These are phyloP conservation scores for Drosophila infuscata DNA, from an alignment of 2,888 invertebrate species.

Conservation along the genomic window DNA sequence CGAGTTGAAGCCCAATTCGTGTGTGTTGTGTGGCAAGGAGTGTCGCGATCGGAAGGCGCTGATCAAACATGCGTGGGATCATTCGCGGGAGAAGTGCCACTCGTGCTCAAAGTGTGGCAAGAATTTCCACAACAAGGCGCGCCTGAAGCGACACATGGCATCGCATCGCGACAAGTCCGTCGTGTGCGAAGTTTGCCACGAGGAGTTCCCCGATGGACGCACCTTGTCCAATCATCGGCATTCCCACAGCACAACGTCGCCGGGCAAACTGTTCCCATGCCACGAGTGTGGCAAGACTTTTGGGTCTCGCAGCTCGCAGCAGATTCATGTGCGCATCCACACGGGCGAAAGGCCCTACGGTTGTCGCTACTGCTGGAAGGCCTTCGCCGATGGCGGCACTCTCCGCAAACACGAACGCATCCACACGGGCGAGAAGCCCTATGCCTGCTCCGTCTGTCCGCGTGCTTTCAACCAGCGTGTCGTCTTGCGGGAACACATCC, in stretches of 20 bases:
- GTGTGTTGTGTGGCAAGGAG: conserved; percentile 88
- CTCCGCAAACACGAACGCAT: conserved; percentile 93
- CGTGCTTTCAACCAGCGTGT: conserved; percentile 95
- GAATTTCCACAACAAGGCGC: conserved; percentile 90
- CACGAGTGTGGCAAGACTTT: conserved; percentile 94
- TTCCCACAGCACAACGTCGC: conserved; percentile 86
- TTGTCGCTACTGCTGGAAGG: conserved; percentile 95
- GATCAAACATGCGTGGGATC: conserved; percentile 90
- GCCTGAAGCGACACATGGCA: conserved; percentile 88
- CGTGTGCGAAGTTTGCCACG: conserved; percentile 89
- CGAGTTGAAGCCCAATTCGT: conserved; percentile 88
- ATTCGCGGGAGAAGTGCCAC: conserved; percentile 88
- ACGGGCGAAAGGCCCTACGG: conserved; percentile 94
- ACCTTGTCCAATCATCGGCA: conserved; percentile 90
- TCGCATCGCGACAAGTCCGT: conserved; percentile 90
- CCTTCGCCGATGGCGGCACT: conserved; percentile 95
- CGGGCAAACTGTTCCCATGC: conserved; percentile 91
- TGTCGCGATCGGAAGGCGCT: conserved; percentile 89
- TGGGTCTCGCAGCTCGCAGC: conserved; percentile 93
- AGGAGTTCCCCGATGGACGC: conserved; percentile 89
- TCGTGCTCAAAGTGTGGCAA: conserved; percentile 89
- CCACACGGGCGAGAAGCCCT: conserved; percentile 94
- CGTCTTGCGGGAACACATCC: conserved; percentile 92
- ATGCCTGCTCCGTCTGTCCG: conserved; percentile 94
- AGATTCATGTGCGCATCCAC: conserved; percentile 94